Evolutionary conservation across 2,113 vertebrate genomes (phyloP), one percentile per base, ranked within the genome.

Genomic region (Lepidothrix coronata): DNA sequence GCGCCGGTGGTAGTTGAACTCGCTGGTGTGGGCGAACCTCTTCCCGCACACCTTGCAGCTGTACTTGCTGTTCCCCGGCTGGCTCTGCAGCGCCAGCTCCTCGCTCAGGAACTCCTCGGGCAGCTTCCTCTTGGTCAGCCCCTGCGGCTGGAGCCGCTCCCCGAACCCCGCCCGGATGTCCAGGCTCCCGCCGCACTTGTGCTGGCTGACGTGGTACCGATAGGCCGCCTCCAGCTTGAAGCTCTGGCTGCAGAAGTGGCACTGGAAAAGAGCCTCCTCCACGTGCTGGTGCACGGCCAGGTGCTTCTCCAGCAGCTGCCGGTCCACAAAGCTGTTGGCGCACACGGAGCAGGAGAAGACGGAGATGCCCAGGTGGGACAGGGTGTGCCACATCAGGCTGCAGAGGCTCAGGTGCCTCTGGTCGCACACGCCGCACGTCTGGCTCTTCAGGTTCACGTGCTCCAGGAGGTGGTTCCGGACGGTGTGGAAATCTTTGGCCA

Each of bases 1-100:
- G 65, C 99, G 98, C 44, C 99, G 98, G 96, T 99, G 99, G 95
- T 99, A 99, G 90, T 99, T 99, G 98, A 99, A 99, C 95, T 99
- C 99, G 0, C 99, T 99, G 1, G 99, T 99, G 98, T 99, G 99
- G 31, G 99, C 99, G 4, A 99, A 99, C 52, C 98, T 97, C 90
- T 99, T 99, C 2, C 99, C 99, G 2, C 99, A 99, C 85, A 99
- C 99, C 67, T 99, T 99, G 90, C 99, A 99, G 74, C 98, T 98
- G 76, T 99, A 99, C 70, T 99, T 99, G 89, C 98, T 98, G 27
- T 99, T 99, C 1, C 98, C 98, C 0, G 98, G 95, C 2, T 98
- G 83, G 93, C 70, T 95, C 31, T 96, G 97, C 57, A 98, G 88
- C 0, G 91, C 92, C 91, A 97, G 37, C 14, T 98, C 97, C 3